A percentile compares a stretch with the other conserved stretches of the same genome.
Conservation (phyloP, 2,113 vertebrate genomes). For the Gulo gulo region DNA sequence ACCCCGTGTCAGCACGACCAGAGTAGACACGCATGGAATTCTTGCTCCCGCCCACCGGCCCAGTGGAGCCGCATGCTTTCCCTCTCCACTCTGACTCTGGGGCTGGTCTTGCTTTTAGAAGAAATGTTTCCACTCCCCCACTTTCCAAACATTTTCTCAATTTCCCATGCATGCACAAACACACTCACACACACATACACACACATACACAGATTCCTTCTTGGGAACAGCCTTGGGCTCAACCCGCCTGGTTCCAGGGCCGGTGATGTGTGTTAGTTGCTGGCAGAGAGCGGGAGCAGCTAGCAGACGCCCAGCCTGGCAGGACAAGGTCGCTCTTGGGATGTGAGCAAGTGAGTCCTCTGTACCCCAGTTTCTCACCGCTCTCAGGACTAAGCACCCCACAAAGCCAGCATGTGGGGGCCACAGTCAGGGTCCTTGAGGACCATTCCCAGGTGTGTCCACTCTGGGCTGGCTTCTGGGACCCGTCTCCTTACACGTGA, state of each 20-base stretch:
- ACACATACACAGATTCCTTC: neutral
- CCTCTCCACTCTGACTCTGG: fast-evolving
- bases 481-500: neutral
- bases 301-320: fast-evolving
- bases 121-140: neutral
- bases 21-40: fast-evolving
- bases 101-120: neutral
- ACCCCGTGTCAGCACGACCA: fast-evolving
- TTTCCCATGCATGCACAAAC: fast-evolving
- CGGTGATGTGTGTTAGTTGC: fast-evolving
- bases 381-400: fast-evolving
- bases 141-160: neutral
- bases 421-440: neutral
- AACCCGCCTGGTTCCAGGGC: fast-evolving
- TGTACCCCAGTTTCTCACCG: fast-evolving
- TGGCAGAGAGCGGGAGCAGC: neutral
- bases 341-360: fast-evolving
- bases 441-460: neutral
- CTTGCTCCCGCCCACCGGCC: fast-evolving
- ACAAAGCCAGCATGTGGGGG: neutral
- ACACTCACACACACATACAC: neutral
- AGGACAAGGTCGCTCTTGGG: fast-evolving
- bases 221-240: too few relatives aligned
- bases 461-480: neutral
- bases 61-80: fast-evolving